Evolutionary conservation across 2,113 vertebrate species (phyloP), one percentile per base, ranked within the genome.

Genomic region (Progne subis): DNA sequence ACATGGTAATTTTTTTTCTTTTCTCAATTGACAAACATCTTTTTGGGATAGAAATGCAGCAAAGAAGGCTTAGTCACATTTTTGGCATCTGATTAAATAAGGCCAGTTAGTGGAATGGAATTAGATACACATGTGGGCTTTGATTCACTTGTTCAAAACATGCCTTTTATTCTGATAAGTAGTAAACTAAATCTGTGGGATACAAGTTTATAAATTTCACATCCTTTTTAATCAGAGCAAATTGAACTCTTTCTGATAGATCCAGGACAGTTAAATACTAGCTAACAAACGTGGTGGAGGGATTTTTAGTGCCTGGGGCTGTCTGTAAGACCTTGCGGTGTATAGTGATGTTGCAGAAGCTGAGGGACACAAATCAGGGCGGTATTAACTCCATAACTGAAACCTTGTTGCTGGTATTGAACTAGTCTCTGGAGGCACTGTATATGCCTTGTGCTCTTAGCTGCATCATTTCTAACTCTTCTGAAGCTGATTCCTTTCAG

Each of bases 1-100:
- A 98, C 96, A 98, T 68, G 70, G 97, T 98, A 97, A 97, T 95
- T 86, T 68, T 59, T 93, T 86, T 96, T 92, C 79, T 89, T 29
- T 96, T 92, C 65, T 86, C 39, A 14, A 29, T 12, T 94, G 70
- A 65, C 64, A 78, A 63, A 70, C 18, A 44, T 82, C 59, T 90
- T 86, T 96, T 39, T 76, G 70, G 53, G 55, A 15, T 95, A 81
- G 70, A 92, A 91, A 47, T 50, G 56, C 69, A 92, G 14, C 3
- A 2, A 2, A 88, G 64, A 63, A 39, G 41, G 29, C 88, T 89
- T 75, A 75, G 72, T 84, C 65, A 81, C 15, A 3, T 71, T 80
- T 92, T 93, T 93, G 82, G 92, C 88, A 86, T 88, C 56, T 88
- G 88, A 90, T 94, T 86, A 93, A 94, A 71, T 93, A 88, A 71